Conservation (phyloP, 1,140 invertebrate genomes). For the Saccostrea glomerata region DNA sequence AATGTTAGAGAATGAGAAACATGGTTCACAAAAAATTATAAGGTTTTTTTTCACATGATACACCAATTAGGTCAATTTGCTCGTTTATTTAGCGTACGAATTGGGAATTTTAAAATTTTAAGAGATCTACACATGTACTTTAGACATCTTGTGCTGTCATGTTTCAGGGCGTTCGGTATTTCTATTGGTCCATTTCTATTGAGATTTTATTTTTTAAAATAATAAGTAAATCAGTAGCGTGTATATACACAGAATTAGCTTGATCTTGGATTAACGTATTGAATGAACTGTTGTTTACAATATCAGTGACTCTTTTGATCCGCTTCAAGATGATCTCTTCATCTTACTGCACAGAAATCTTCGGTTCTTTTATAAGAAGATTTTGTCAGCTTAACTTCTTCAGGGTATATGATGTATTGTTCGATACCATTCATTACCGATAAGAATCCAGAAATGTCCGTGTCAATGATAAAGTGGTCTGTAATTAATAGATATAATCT, state of each 20-base stretch:
- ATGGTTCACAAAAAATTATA: no score
- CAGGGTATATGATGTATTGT: background rate
- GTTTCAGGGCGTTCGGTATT: background rate
- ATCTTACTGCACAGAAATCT: background rate
- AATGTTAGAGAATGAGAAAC: no score
- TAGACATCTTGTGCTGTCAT: background rate
- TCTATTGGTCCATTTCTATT: slow-evolving; percentile 15
- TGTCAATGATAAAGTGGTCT: background rate
- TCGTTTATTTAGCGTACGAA: no score
- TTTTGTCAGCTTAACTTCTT: background rate
- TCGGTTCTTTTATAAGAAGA: background rate
- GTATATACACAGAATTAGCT: background rate
- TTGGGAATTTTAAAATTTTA: no score
- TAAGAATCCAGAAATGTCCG: background rate
- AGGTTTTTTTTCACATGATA: no score
- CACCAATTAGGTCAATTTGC: no score
- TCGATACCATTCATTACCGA: background rate
- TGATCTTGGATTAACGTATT: background rate
- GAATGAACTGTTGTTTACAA: background rate
- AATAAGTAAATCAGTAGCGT: background rate
- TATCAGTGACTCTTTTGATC: background rate
- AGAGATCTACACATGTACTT: no score
- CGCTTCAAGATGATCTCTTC: background rate
- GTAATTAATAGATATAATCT: slow-evolving; percentile 15
- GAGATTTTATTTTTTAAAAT: background rate